A percentile compares a stretch with the other conserved stretches of the same genome.
Conservation (phyloP, 2,113 vertebrate genomes). For the Delphinapterus leucas region DNA sequence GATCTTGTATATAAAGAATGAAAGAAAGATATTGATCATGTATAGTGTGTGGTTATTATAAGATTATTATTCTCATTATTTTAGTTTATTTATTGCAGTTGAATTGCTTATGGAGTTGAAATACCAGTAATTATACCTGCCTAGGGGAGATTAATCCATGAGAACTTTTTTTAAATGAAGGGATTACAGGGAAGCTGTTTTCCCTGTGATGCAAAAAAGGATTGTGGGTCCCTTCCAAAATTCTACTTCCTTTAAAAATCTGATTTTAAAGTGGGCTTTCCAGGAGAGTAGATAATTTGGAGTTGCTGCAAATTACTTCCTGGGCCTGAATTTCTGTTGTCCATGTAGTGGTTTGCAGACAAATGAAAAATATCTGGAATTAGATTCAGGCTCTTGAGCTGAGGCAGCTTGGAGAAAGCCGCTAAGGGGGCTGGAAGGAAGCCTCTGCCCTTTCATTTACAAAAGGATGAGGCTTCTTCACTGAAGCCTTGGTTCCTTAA, state of each 20-base stretch:
- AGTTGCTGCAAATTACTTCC: background rate
- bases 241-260: background rate
- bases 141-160: background rate
- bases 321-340: background rate
- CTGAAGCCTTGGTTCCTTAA: background rate
- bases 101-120: slow-evolving; percentile 46
- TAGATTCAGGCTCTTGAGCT: background rate
- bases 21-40: slow-evolving; percentile 21
- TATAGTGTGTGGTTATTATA: background rate
- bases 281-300: background rate
- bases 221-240: background rate
- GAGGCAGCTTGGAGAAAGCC: slow-evolving; percentile 17
- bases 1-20: background rate
- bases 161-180: background rate
- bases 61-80: background rate
- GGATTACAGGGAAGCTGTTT: slow-evolving; percentile 15
- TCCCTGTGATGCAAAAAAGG: background rate
- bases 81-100: slow-evolving; percentile 22
- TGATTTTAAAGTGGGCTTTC: background rate
- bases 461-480: background rate
- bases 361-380: slow-evolving; percentile 34
- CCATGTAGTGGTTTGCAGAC: background rate
- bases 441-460: background rate
- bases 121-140: slow-evolving; percentile 1
- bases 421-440: background rate